These are phyloP conservation scores for cat (Felis catus) DNA, from an alignment of 2,113 vertebrate genomes.

Conservation along the genomic window DNA sequence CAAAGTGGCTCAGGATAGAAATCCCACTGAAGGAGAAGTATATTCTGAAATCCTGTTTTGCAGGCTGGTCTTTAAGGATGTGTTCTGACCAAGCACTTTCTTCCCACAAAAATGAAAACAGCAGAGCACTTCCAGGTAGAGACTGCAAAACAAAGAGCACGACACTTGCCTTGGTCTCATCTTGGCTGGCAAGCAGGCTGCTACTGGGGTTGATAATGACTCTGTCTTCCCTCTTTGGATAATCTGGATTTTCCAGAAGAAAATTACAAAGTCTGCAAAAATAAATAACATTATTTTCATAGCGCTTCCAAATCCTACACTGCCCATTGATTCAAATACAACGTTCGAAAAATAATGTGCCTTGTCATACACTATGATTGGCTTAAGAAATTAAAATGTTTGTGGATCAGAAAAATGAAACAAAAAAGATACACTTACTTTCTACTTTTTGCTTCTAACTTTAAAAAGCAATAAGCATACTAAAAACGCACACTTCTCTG, in stretches of 20 bases:
- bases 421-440: not conserved
- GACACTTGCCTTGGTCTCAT: conserved; percentile 87
- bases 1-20: not conserved
- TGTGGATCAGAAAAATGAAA: not conserved
- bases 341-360: not conserved
- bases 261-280: conserved; percentile 95
- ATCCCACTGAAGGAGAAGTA: not conserved
- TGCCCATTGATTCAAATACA: not conserved
- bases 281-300: conserved; percentile 69
- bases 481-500: not conserved
- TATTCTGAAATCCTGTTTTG: not conserved
- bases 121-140: not conserved
- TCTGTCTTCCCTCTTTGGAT: conserved; percentile 91
- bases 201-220: conserved; percentile 90
- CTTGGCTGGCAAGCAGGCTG: conserved; percentile 94
- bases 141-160: not conserved
- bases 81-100: not conserved
- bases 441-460: not conserved
- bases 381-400: conserved; percentile 5
- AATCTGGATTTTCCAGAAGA: conserved; percentile 96
- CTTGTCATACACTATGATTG: not conserved
- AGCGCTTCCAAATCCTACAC: not conserved
- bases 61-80: not conserved
- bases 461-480: not conserved
- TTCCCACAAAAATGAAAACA: not conserved